Evolutionary conservation across 1,140 invertebrate species (phyloP).

Genomic region (Zaprionus inermis): DNA sequence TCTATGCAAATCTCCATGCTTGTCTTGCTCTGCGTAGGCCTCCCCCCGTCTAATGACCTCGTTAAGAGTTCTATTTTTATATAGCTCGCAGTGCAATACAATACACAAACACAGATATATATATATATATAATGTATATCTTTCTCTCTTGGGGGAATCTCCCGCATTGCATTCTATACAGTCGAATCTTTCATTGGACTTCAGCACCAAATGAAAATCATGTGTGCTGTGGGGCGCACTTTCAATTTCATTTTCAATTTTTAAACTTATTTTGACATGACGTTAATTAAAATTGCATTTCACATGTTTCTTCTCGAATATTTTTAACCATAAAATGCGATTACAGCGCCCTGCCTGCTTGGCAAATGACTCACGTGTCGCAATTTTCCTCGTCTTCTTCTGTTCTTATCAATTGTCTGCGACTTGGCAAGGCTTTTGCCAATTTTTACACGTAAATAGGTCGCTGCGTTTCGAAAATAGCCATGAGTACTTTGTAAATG

Average conservation of each 20-base stretch:
- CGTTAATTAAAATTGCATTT: conserved; percentile 68
- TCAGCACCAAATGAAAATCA: conserved; percentile 8
- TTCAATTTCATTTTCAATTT: conserved; percentile 48
- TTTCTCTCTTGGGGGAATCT: conserved; percentile 51
- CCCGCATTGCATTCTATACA: conserved; percentile 46
- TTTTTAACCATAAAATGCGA: conserved; percentile 11
- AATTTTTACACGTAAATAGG: conserved; percentile 59
- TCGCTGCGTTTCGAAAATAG: conserved; percentile 60
- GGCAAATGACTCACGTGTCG: conserved; percentile 67
- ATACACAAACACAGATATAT: conserved; percentile 7
- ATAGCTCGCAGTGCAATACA: conserved; percentile 46
- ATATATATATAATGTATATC: conserved; percentile 10
- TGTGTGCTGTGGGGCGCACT: conserved; percentile 30
- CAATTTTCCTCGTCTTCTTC: conserved; percentile 28
- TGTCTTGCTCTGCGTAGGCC: conserved; percentile 41
- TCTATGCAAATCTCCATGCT: conserved; percentile 33
- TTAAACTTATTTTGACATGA: conserved; percentile 38
- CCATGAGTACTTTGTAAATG: conserved; percentile 35
- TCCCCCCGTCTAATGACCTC: conserved; percentile 74
- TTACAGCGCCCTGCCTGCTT: conserved; percentile 32
- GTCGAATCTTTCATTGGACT: conserved; percentile 1
- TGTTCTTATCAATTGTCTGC: conserved; percentile 52
- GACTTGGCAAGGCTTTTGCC: conserved; percentile 52
- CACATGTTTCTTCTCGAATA: conserved; percentile 45
- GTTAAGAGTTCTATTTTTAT: conserved; percentile 76